Conservation (phyloP, 2,888 invertebrate genomes). For the Ectemnius lituratus region DNA sequence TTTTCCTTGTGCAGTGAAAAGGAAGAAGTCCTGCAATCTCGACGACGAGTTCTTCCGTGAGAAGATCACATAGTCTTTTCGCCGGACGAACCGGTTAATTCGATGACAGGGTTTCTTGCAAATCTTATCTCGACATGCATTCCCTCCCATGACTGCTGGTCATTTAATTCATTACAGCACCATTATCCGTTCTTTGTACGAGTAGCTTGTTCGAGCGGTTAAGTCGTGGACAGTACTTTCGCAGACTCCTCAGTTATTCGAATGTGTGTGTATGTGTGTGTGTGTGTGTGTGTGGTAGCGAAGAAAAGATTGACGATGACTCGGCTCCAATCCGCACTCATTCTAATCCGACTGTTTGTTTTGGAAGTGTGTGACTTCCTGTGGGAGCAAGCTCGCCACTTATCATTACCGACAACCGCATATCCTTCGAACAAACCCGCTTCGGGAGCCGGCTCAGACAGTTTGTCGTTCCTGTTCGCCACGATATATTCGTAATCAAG, state of each 20-base stretch:
- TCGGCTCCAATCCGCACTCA: background rate
- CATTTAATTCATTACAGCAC: too few relatives aligned
- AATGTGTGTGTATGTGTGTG: too few relatives aligned
- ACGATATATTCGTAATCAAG: constrained; percentile 9
- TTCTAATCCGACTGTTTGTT: constrained; percentile 45
- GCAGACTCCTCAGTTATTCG: too few relatives aligned
- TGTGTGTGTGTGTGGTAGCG: too few relatives aligned
- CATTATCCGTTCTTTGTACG: too few relatives aligned
- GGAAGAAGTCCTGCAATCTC: too few relatives aligned
- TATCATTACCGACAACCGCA: constrained; percentile 61
- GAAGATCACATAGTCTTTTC: too few relatives aligned
- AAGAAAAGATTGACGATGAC: too few relatives aligned
- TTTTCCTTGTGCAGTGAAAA: too few relatives aligned
- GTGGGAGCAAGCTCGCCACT: constrained; percentile 30
- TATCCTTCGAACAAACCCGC: constrained; percentile 44
- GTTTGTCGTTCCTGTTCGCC: constrained; percentile 15
- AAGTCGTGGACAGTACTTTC: too few relatives aligned
- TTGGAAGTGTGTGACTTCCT: constrained; percentile 46
- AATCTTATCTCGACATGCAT: background rate
- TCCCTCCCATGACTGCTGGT: background rate
- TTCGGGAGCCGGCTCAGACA: constrained; percentile 26
- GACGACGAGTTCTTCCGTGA: too few relatives aligned
- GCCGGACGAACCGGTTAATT: background rate
- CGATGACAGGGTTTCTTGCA: background rate
- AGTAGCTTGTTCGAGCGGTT: too few relatives aligned